Evolutionary conservation across 2,113 vertebrate species (phyloP).

Genomic region (Neogobius melanostomus): DNA sequence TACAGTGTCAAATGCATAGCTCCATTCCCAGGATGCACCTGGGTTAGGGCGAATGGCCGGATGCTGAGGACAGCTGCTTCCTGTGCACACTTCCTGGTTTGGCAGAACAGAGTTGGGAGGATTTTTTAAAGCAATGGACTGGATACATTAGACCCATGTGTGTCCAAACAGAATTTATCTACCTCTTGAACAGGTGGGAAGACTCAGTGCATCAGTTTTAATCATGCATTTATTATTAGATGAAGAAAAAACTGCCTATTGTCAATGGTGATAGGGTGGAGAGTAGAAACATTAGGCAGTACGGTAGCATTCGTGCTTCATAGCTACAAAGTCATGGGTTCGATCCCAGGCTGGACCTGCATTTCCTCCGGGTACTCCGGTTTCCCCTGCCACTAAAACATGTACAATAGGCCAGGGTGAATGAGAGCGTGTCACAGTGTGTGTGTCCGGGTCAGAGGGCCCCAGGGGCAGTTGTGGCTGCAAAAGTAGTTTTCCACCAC

Average conservation of each 20-base stretch:
- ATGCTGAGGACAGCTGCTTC: conserved; percentile 81
- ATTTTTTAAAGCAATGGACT: background rate
- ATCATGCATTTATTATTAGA: background rate
- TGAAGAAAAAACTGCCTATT: no score
- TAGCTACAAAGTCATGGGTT: no score
- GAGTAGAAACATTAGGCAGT: no score
- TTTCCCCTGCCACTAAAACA: no score
- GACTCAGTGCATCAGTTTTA: conserved; percentile 22
- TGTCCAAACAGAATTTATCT: conserved; percentile 74
- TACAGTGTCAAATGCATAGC: conserved; percentile 46
- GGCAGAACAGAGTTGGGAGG: conserved; percentile 1
- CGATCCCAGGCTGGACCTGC: no score
- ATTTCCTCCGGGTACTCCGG: no score
- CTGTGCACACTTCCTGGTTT: conserved; percentile 77
- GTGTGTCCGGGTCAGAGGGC: background rate
- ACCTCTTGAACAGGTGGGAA: conserved; percentile 67
- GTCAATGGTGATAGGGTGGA: no score
- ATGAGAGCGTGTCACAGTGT: no score
- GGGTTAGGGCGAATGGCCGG: conserved; percentile 66
- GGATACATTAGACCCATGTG: conserved; percentile 23
- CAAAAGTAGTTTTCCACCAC: no score
- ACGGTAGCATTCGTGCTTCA: no score
- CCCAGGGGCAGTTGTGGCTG: no score
- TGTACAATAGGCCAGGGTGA: no score
- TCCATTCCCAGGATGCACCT: conserved; percentile 85